These are phyloP conservation scores for Crematogaster levior DNA, from an alignment of 2,888 invertebrate species.

Conservation along the genomic window DNA sequence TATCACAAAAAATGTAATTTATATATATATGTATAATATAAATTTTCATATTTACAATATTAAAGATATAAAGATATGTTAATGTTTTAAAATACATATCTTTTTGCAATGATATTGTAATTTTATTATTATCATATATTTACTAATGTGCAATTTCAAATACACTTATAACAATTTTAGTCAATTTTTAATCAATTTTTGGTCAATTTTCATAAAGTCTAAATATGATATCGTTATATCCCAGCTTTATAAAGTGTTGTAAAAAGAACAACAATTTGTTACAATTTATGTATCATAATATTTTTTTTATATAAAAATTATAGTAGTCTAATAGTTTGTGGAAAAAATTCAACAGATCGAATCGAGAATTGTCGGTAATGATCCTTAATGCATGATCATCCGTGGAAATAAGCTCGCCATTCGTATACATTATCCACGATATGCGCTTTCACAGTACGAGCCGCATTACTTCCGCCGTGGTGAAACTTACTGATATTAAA, in stretches of 20 bases:
- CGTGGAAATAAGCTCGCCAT: conserved; percentile 31
- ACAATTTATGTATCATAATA: not conserved
- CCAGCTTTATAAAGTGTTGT: not conserved
- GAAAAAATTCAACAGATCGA: not conserved
- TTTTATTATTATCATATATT: not conserved
- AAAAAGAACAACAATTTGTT: not conserved
- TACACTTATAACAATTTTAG: no score
- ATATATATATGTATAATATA: no score
- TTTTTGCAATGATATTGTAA: not conserved
- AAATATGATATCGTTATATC: no score
- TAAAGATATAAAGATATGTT: no score
- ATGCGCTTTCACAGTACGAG: conserved; percentile 41
- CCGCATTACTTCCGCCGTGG: conserved; percentile 46
- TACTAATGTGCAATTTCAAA: not conserved
- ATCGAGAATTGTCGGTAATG: conserved; percentile 3
- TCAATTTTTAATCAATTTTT: no score
- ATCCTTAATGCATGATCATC: conserved; percentile 32
- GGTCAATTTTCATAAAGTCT: no score
- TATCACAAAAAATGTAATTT: not conserved
- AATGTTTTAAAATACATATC: not conserved
- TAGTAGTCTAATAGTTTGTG: not conserved
- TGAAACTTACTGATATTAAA: conserved; percentile 44
- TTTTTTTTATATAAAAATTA: not conserved
- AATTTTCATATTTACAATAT: no score
- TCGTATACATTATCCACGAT: conserved; percentile 16